These are phyloP conservation scores for Autographa gamma DNA, from an alignment of 2,888 invertebrate species.

Conservation along the genomic window DNA sequence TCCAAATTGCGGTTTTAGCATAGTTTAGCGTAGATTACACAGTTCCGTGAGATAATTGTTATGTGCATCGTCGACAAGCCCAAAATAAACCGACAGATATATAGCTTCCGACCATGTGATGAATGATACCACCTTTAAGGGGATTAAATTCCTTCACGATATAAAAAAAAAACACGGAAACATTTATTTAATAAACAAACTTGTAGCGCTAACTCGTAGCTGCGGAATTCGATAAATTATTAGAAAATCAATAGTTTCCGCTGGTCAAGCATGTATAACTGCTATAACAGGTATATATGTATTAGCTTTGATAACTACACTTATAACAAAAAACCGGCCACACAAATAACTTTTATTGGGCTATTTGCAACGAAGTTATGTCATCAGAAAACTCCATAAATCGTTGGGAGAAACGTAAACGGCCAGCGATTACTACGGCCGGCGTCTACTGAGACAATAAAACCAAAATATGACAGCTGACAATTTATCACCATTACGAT, in stretches of 20 bases:
- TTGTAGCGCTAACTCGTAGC: not conserved
- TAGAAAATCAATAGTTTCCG: not conserved
- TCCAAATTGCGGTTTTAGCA: constrained; percentile 69
- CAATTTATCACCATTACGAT: constrained; percentile 75
- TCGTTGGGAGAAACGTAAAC: constrained; percentile 78
- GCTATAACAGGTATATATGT: not conserved
- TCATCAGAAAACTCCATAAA: constrained; percentile 82
- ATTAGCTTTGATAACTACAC: not conserved
- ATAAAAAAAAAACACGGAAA: constrained; percentile 18
- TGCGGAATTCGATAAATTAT: not conserved
- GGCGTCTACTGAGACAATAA: constrained; percentile 76
- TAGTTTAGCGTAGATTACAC: constrained; percentile 58
- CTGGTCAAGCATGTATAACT: not conserved
- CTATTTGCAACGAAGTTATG: constrained; percentile 82
- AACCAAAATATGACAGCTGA: constrained; percentile 77
- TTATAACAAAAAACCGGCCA: constrained; percentile 63
- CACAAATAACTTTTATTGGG: constrained; percentile 85
- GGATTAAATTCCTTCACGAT: constrained; percentile 15
- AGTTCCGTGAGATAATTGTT: constrained; percentile 65
- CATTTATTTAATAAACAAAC: constrained; percentile 29
- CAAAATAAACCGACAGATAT: constrained; percentile 39
- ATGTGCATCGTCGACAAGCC: constrained; percentile 44
- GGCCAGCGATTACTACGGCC: constrained; percentile 73
- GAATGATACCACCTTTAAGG: constrained; percentile 11
- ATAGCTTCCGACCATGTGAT: constrained; percentile 33